phyloP scores from a whole-genome alignment of 1,140 invertebrate species.

The Calliphora vicina region DNA sequence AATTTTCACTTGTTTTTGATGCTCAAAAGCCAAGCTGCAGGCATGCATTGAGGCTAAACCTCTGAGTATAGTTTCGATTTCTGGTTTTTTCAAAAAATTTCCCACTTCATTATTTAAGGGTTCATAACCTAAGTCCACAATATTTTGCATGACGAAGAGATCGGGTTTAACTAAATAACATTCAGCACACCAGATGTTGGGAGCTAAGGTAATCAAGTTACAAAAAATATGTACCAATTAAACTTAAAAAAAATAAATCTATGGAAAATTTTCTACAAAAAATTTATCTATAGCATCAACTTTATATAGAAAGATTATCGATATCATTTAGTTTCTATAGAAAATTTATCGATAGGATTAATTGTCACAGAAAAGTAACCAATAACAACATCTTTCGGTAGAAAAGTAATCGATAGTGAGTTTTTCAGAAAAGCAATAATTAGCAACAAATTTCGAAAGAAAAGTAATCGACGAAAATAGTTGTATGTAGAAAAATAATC shows the following conservation, averaged over 20 bases:
- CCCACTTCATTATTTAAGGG: constrained; percentile 41
- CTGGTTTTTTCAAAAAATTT: constrained; percentile 47
- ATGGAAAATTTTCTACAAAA: not conserved
- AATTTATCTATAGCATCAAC: not conserved
- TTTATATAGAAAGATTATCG: not conserved
- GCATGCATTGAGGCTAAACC: constrained; percentile 63
- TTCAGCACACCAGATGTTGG: constrained; percentile 57
- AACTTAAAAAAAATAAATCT: not conserved
- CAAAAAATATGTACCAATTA: no score
- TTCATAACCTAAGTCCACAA: constrained; percentile 55
- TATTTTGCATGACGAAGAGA: constrained; percentile 63
- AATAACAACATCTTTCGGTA: no score
- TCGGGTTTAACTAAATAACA: constrained; percentile 60
- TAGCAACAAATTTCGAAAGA: no score
- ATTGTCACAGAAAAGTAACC: no score
- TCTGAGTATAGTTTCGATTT: constrained; percentile 51
- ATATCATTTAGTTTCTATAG: not conserved
- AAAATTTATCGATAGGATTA: not conserved
- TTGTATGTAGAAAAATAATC: no score
- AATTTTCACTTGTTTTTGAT: constrained; percentile 48
- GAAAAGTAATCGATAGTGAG: no score
- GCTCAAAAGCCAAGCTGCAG: constrained; percentile 54
- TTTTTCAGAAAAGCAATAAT: no score
- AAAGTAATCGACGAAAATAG: no score
- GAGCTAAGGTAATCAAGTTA: constrained; percentile 39